Evolutionary conservation across 2,888 invertebrate genomes (phyloP).

Genomic region (Lumbricus terrestris): DNA sequence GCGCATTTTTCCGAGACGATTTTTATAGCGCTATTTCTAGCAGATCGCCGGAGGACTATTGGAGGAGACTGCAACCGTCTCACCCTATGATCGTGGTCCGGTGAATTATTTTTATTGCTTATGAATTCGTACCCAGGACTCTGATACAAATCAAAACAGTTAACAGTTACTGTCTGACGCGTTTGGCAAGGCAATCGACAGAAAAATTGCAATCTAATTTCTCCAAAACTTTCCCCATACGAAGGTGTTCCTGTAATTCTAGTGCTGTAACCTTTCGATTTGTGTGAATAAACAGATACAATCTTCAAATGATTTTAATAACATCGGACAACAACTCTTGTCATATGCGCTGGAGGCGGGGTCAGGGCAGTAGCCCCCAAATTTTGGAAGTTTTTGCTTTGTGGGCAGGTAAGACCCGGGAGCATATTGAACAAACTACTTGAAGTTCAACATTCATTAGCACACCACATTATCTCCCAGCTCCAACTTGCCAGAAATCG

Average conservation of each 20-base stretch:
- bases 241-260: not conserved
- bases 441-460: too few species aligned
- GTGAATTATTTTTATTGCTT: not conserved
- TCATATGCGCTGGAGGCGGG: too few species aligned
- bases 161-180: not conserved
- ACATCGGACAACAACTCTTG: not conserved
- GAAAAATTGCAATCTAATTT: not conserved
- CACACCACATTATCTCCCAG: too few species aligned
- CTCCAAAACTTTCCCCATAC: not conserved
- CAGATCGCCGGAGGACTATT: not conserved
- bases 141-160: not conserved
- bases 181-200: not conserved
- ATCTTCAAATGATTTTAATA: not conserved
- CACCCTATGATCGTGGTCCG: not conserved
- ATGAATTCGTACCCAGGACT: not conserved
- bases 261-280: not conserved
- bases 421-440: too few species aligned
- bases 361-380: too few species aligned
- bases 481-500: too few species aligned
- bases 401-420: too few species aligned
- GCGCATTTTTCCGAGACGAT: not conserved
- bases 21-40: not conserved
- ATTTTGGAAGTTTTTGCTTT: too few species aligned
- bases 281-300: not conserved
- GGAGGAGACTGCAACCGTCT: not conserved